Evolutionary conservation across 2,888 invertebrate genomes (phyloP).

Genomic region (Clunio marinus): DNA sequence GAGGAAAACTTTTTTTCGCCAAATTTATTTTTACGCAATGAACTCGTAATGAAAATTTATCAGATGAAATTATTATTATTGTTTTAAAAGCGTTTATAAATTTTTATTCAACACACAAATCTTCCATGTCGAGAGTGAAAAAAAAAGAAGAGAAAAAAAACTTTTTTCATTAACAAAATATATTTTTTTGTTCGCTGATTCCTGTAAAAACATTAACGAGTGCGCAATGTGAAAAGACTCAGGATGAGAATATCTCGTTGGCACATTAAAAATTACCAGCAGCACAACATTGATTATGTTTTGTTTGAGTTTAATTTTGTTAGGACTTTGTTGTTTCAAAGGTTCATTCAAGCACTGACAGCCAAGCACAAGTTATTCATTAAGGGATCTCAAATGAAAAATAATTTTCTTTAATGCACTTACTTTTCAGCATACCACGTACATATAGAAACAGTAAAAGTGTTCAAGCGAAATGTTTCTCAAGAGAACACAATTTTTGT

Average conservation of each 20-base stretch:
- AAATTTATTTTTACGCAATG: too few relatives aligned
- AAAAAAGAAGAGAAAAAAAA: neutral
- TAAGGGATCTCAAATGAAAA: too few relatives aligned
- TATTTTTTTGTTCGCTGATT: neutral
- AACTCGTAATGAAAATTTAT: constrained; percentile 13
- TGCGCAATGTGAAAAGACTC: neutral
- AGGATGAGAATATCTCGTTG: neutral
- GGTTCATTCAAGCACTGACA: neutral
- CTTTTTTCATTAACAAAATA: constrained; percentile 25
- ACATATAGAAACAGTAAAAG: too few relatives aligned
- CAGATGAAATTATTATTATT: constrained; percentile 10
- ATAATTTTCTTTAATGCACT: too few relatives aligned
- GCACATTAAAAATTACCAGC: constrained; percentile 4
- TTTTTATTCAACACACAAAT: neutral
- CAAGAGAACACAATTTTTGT: too few relatives aligned
- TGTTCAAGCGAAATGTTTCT: too few relatives aligned
- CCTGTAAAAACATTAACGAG: neutral
- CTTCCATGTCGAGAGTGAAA: neutral
- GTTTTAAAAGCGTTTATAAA: neutral
- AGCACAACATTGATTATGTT: constrained; percentile 14
- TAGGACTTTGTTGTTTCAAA: neutral
- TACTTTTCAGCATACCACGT: too few relatives aligned
- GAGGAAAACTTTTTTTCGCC: neutral
- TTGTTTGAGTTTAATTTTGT: constrained; percentile 22
- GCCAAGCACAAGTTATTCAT: constrained; percentile 6